Base-by-base conservation (phyloP, 2,888 invertebrate genomes). In the Tanypteryx hageni region DNA sequence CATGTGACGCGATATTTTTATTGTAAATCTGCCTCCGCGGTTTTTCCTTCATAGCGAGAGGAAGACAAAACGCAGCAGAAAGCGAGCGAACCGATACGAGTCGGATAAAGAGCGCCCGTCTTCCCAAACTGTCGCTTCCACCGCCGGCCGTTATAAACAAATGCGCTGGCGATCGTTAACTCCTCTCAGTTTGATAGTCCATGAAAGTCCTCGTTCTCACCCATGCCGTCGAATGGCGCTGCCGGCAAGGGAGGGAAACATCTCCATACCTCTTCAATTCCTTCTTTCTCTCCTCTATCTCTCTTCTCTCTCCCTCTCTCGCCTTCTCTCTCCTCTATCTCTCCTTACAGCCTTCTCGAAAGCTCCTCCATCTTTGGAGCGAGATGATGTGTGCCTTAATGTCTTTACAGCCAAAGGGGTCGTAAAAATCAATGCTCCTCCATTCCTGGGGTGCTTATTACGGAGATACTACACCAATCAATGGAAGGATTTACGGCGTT, bases 341-440 rank as follows among this genome's bases (percentile, higher is more conserved):
- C 27, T 27, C 76, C 76, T 76, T 76, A 10, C 76, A 14, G 22
- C 76, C 10, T 76, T 22, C 14, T 27, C 10, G 27, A 76, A 14
- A 44, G 44, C 44, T 44, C 44, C n/a, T n/a, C 22, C 22, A 27
- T 76, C 76, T 76, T 27, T 27, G 4, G 13, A 76, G 76, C 76
- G 11, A 27, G 22, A 27, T 76, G 22, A 27, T 76, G 76, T 76
- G 76, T 27, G 76, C 27, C 13, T 76, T 76, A 76, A 76, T 76
- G 76, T 27, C 76, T 76, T 76, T 76, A 76, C 76, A 76, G 76
- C 76, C 27, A 44, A 44, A 44, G 44, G 44, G 22, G 27, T 76
- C 76, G 76, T 76, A 76, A 76, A 68, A 76, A 76, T 76, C 76
- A 76, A 76, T 76, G 76, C 22, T 76, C 76, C 44, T 76, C 27